Percentiles rank a stretch among this genome's conserved stretches.
Conservation (phyloP, 2,888 invertebrate genomes). For the Leptura quadrifasciata region DNA sequence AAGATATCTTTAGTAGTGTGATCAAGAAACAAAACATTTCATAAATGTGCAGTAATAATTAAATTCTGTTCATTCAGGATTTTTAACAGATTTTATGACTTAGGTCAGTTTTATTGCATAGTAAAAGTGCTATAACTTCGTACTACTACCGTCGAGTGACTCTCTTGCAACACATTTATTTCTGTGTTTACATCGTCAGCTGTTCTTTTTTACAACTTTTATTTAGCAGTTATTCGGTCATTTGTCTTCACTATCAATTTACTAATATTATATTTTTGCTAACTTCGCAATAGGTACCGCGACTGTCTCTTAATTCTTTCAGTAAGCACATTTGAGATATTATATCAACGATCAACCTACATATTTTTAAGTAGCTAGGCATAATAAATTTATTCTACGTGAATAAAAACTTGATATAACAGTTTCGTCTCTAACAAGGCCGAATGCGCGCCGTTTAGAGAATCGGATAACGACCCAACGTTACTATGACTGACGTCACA, state of each 20-base stretch:
- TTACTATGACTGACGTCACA: conserved; percentile 68
- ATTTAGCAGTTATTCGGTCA: conserved; percentile 12
- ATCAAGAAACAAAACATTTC: conserved; percentile 64
- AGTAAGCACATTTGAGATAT: too few relatives aligned
- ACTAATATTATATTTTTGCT: neutral
- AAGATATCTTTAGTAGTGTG: neutral
- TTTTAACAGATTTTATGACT: conserved; percentile 69
- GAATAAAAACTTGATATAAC: conserved; percentile 1
- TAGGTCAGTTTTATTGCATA: conserved; percentile 74
- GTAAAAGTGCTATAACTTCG: conserved; percentile 69
- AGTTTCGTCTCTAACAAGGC: conserved; percentile 16
- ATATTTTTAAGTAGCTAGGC: too few relatives aligned
- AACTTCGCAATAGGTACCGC: neutral
- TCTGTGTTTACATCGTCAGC: conserved; percentile 44
- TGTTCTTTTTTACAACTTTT: conserved; percentile 38
- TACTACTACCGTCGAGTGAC: conserved; percentile 51
- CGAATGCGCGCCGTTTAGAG: conserved; percentile 53
- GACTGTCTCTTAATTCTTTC: too few relatives aligned
- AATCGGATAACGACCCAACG: conserved; percentile 65
- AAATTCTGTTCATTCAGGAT: conserved; percentile 70
- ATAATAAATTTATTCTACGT: neutral
- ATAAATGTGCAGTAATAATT: conserved; percentile 69
- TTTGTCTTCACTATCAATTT: conserved; percentile 4
- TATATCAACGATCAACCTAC: too few relatives aligned
- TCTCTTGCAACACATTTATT: conserved; percentile 42